Base-by-base conservation (phyloP, 2,797 vertebrate species). In the Petrocephalus schoutedeni region DNA sequence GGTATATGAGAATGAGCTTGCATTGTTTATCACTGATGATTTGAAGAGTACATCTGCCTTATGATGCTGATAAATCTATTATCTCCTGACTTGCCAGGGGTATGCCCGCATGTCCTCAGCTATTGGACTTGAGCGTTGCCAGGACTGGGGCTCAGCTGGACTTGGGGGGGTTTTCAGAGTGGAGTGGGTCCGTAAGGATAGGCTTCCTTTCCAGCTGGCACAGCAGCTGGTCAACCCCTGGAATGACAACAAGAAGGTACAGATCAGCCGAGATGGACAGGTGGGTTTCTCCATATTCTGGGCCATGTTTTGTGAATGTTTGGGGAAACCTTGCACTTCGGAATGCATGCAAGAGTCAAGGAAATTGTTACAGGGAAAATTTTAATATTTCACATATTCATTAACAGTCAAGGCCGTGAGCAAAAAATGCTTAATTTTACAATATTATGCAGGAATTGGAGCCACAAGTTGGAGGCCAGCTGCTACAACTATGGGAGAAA, bases 241-340 rank as follows among this genome's bases (percentile, higher is more conserved):
- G 97, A 98, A 98, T 51, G 96, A 97, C 91, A 97, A 96, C 92
- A 98, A 97, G 92, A 97, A 95, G 93, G 97, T 98, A 12, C 97
- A 99, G 90, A 97, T 98, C 92, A 99, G 98, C 95, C 94, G 97
- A 90, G 98, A 99, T 87, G 97, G 97, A 87, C 98, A 99, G 97
- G 98, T 99, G 93, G 89, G 90, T 21, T 41, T 49, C 56, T 54
- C 67, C 54, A 58, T 21, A 77, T 41, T 21, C 12, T 23, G n/a
- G 36, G 36, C 36, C 71, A 2, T 71, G 32, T 77, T 10, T 77
- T 77, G 8, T 77, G 45, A 45, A 77, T 45, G 71, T n/a, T 45
- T 36, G 36, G 71, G 36, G 36, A 41, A 53, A 83, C 49, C 10
- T 51, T 41, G 7, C 77, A 45, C 8, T 83, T 83, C 23, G n/a